These are phyloP conservation scores for Smithornis capensis DNA, from an alignment of 2,113 vertebrate species.

Conservation along the genomic window DNA sequence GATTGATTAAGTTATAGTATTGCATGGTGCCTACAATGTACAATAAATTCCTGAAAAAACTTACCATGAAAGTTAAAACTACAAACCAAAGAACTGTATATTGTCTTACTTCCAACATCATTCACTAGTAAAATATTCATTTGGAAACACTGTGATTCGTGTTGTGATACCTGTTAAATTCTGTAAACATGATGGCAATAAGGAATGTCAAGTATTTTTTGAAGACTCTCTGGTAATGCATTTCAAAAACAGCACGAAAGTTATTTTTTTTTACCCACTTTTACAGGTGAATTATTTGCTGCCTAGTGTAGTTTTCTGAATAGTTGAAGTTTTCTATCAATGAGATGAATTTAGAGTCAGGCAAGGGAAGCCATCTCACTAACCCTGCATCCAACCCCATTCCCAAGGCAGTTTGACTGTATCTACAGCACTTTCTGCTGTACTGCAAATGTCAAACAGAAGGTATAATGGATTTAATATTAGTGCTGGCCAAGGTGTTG, in stretches of 20 bases:
- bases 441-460: slow-evolving; percentile 79
- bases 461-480: slow-evolving; percentile 82
- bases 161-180: slow-evolving; percentile 53
- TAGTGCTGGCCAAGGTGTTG: slow-evolving; percentile 81
- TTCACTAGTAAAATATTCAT: slow-evolving; percentile 27
- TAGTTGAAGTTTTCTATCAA: slow-evolving; percentile 70
- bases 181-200: slow-evolving; percentile 46
- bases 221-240: slow-evolving; percentile 49
- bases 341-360: slow-evolving; percentile 73
- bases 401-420: slow-evolving; percentile 77
- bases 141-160: slow-evolving; percentile 32
- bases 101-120: neutral
- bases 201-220: slow-evolving; percentile 50
- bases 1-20: neutral
- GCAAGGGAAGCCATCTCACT: slow-evolving; percentile 70
- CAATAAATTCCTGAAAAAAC: neutral
- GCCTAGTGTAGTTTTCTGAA: slow-evolving; percentile 27
- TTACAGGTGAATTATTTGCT: slow-evolving; percentile 61
- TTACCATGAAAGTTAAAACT: neutral
- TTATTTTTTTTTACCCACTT: neutral
- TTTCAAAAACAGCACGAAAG: slow-evolving; percentile 39
- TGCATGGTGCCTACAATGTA: neutral
- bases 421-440: slow-evolving; percentile 79
- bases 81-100: neutral
- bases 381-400: slow-evolving; percentile 67